phyloP scores from a whole-genome alignment of 1,140 invertebrate species.

The Drosophila takahashii region DNA sequence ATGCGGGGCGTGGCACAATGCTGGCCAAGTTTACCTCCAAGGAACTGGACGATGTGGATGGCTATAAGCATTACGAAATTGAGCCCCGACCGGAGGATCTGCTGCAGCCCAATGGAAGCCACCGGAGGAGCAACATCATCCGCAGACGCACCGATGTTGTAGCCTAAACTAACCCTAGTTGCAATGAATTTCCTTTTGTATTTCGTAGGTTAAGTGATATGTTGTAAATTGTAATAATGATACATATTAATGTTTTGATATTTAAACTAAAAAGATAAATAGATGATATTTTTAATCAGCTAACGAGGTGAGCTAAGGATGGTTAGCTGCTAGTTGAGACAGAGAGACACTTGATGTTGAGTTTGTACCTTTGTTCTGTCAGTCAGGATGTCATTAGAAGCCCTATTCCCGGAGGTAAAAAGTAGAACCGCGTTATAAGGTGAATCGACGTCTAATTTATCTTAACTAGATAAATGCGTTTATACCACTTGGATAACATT shows the following conservation, averaged over 20 bases:
- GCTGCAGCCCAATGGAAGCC: constrained; percentile 63
- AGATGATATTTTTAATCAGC: too few relatives aligned
- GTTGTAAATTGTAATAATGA: constrained; percentile 47
- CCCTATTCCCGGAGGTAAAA: too few relatives aligned
- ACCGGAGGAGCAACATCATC: constrained; percentile 67
- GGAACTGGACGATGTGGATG: constrained; percentile 93
- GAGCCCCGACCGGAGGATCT: constrained; percentile 82
- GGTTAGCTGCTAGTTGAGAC: too few relatives aligned
- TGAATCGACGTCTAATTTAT: too few relatives aligned
- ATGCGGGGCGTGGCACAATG: constrained; percentile 90
- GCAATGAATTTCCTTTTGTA: constrained; percentile 28
- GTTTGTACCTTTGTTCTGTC: too few relatives aligned
- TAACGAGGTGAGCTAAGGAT: too few relatives aligned
- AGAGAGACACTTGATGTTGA: too few relatives aligned
- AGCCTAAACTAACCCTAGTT: constrained; percentile 46
- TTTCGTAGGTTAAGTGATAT: constrained; percentile 54
- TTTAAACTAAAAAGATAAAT: neutral
- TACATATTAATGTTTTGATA: constrained; percentile 28
- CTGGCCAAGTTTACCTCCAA: constrained; percentile 92
- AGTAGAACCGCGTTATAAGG: too few relatives aligned
- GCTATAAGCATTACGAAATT: constrained; percentile 88
- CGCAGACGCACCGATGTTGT: constrained; percentile 79
- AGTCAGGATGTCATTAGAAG: too few relatives aligned
- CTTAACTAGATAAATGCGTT: too few relatives aligned
- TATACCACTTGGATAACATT: too few relatives aligned